phyloP scores from a whole-genome alignment of 2,113 vertebrate species.

The Macquaria ambigua region DNA sequence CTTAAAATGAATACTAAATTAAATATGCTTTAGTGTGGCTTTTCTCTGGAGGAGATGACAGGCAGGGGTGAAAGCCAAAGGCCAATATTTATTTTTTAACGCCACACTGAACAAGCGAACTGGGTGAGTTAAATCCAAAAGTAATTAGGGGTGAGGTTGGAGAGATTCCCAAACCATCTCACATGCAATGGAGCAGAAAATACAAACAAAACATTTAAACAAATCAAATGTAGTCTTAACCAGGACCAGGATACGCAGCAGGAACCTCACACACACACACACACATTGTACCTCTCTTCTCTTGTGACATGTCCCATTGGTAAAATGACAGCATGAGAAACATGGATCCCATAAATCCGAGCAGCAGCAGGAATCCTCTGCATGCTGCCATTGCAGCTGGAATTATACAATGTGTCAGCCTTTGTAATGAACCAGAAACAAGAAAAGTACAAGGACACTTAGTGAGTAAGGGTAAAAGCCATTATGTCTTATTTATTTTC shows the following conservation, averaged over 20 bases:
- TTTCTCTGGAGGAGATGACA: neutral
- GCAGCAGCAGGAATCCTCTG: neutral
- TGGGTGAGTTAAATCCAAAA: neutral
- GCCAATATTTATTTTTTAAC: neutral
- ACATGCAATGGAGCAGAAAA: neutral
- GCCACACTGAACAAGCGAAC: neutral
- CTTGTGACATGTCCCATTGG: neutral
- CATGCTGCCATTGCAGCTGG: neutral
- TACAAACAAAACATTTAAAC: neutral
- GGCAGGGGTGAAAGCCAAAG: neutral
- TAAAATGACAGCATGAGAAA: neutral
- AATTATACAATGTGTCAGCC: neutral
- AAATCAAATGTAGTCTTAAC: neutral
- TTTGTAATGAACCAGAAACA: neutral
- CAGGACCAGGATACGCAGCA: neutral
- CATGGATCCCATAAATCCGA: slow-evolving; percentile 1
- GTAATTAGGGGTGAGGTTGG: neutral
- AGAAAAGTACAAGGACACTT: neutral
- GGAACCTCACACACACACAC: neutral
- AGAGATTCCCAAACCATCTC: neutral
- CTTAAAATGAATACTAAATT: neutral
- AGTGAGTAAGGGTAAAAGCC: neutral
- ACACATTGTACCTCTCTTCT: slow-evolving; percentile 10
- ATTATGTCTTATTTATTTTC: neutral
- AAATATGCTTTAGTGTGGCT: too few species aligned